phyloP scores from a whole-genome alignment of 2,797 vertebrate species.

The Chaetodon trifasciatus region DNA sequence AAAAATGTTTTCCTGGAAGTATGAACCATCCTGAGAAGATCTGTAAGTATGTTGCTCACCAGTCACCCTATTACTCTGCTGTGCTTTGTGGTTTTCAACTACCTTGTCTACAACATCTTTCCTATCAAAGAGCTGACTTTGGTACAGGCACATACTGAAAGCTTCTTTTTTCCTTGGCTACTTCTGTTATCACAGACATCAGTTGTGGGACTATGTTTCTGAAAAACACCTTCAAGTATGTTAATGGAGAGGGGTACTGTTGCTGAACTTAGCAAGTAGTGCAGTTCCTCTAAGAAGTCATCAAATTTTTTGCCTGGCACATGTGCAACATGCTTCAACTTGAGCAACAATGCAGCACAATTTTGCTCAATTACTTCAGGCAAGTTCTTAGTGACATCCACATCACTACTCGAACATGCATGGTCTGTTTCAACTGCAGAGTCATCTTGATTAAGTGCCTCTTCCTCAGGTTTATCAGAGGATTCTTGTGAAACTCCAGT shows the following conservation, averaged over 20 bases:
- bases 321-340: slow-evolving; percentile 36
- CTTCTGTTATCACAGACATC: slow-evolving; percentile 18
- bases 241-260: slow-evolving; percentile 16
- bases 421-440: background rate
- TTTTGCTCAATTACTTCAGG: slow-evolving; percentile 41
- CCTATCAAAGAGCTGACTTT: slow-evolving; percentile 40
- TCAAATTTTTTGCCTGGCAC: slow-evolving; percentile 30
- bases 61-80: slow-evolving; percentile 8
- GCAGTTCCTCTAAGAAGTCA: slow-evolving; percentile 21
- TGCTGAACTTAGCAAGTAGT: slow-evolving; percentile 33
- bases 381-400: slow-evolving; percentile 61
- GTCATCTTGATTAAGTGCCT: background rate
- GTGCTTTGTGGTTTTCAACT: slow-evolving; percentile 30
- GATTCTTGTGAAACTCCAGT: slow-evolving; percentile 26
- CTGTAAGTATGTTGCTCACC: background rate
- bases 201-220: slow-evolving; percentile 23
- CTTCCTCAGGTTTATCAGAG: slow-evolving; percentile 12
- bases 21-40: no score
- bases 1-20: no score
- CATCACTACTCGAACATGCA: background rate
- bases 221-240: slow-evolving; percentile 24
- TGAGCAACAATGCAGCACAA: slow-evolving; percentile 19
- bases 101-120: slow-evolving; percentile 47
- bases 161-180: slow-evolving; percentile 32
- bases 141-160: slow-evolving; percentile 59